These are phyloP conservation scores for Climacteris rufus DNA, from an alignment of 2,113 vertebrate species.

Conservation along the genomic window DNA sequence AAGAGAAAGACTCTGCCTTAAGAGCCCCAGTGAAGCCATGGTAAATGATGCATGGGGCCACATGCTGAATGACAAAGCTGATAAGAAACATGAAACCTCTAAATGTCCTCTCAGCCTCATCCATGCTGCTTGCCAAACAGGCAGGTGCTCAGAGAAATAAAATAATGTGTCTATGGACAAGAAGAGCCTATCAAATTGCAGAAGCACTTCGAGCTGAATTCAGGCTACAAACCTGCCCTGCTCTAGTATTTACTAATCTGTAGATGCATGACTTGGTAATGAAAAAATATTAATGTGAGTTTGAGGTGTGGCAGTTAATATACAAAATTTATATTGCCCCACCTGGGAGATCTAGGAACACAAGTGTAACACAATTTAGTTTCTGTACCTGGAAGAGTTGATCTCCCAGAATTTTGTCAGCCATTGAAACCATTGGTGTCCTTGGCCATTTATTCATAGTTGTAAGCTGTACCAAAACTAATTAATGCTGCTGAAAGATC, in stretches of 20 bases:
- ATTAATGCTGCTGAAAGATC: conserved; percentile 4
- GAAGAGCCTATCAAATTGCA: not conserved
- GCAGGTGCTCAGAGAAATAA: not conserved
- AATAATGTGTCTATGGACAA: not conserved
- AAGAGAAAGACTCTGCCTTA: not conserved
- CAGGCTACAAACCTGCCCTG: not conserved
- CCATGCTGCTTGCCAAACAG: not conserved
- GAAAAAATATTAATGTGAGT: not conserved
- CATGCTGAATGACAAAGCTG: not conserved
- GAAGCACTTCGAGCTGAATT: not conserved
- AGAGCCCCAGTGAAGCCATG: not conserved
- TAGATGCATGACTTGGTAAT: not conserved
- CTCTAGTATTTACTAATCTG: not conserved
- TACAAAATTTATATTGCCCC: not conserved
- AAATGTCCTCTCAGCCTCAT: not conserved
- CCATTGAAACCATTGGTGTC: not conserved
- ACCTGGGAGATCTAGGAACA: not conserved
- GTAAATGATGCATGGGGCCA: not conserved
- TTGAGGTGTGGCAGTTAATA: not conserved
- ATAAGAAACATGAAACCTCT: not conserved
- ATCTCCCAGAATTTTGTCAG: not conserved
- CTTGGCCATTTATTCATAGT: not conserved
- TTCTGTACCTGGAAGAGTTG: not conserved
- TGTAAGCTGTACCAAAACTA: not conserved
- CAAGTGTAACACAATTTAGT: not conserved